These are phyloP conservation scores for Cheilosia scutellata DNA, from an alignment of 2,888 invertebrate species.

Conservation along the genomic window DNA sequence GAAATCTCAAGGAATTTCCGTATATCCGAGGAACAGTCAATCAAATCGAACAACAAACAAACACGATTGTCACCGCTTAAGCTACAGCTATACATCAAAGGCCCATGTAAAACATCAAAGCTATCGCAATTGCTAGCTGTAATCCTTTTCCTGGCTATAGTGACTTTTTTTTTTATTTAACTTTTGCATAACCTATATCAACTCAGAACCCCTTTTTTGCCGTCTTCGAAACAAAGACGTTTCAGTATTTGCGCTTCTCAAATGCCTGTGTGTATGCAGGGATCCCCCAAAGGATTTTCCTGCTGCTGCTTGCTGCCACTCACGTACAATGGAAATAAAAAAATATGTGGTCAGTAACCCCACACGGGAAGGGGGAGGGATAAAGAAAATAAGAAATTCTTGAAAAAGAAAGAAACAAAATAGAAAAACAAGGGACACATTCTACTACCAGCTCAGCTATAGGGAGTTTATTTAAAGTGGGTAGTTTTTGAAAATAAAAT, in stretches of 20 bases:
- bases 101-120: conserved; percentile 59
- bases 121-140: conserved; percentile 36
- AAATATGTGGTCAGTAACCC: conserved; percentile 74
- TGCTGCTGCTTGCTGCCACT: conserved; percentile 37
- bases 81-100: conserved; percentile 58
- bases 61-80: conserved; percentile 40
- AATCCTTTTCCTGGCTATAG: conserved; percentile 52
- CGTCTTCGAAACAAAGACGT: conserved; percentile 60
- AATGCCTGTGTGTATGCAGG: conserved; percentile 45
- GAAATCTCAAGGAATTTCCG: conserved; percentile 30
- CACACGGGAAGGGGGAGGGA: conserved; percentile 40
- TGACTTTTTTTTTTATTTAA: conserved; percentile 21
- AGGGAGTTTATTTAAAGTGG: conserved; percentile 68
- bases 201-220: conserved; percentile 25
- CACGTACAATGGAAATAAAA: conserved; percentile 52
- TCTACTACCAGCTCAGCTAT: conserved; percentile 45
- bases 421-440: conserved; percentile 49
- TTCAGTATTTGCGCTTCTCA: conserved; percentile 58
- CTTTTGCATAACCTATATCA: conserved; percentile 58
- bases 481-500: conserved; percentile 61
- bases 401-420: conserved; percentile 28
- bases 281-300: conserved; percentile 68
- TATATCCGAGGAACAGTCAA: conserved; percentile 60
- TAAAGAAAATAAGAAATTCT: conserved; percentile 37
- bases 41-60: conserved; percentile 61